A percentile compares a stretch with the other conserved stretches of the same genome.
phyloP scores from a whole-genome alignment of 2,888 invertebrate species.

The Pycnomerus fuliginosus region DNA sequence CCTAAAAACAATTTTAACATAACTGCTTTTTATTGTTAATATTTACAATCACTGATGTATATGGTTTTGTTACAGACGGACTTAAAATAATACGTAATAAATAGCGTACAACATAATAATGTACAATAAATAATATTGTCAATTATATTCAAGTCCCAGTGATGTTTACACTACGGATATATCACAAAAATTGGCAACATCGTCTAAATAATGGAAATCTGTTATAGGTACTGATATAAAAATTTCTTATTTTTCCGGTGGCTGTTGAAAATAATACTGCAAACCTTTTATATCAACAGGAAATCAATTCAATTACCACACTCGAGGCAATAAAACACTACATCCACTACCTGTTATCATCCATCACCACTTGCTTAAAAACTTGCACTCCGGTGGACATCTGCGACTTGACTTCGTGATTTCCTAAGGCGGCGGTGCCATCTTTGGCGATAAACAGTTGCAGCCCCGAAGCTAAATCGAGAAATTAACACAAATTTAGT shows the following conservation, averaged over 20 bases:
- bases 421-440: slow-evolving; percentile 84
- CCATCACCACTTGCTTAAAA: slow-evolving; percentile 77
- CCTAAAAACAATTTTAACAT: too few species aligned
- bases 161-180: slow-evolving; percentile 40
- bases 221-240: slow-evolving; percentile 26
- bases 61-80: too few species aligned
- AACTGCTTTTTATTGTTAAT: too few species aligned
- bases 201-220: slow-evolving; percentile 27
- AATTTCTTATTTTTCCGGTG: slow-evolving; percentile 18
- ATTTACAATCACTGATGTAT: too few species aligned
- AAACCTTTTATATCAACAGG: slow-evolving; percentile 9
- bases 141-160: slow-evolving; percentile 37
- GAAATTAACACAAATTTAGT: too few species aligned
- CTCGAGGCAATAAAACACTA: too few species aligned
- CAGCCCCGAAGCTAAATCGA: slow-evolving; percentile 74
- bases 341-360: slow-evolving; percentile 66
- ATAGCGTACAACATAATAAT: slow-evolving; percentile 34
- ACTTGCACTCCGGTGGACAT: slow-evolving; percentile 66
- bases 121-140: slow-evolving; percentile 46
- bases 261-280: slow-evolving; percentile 1
- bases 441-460: slow-evolving; percentile 89
- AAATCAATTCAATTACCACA: slow-evolving; percentile 12
- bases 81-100: slow-evolving; percentile 22
- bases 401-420: slow-evolving; percentile 77
- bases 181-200: slow-evolving; percentile 51